Conservation (phyloP, 1,140 invertebrate genomes). For the Piezodorus guildinii region DNA sequence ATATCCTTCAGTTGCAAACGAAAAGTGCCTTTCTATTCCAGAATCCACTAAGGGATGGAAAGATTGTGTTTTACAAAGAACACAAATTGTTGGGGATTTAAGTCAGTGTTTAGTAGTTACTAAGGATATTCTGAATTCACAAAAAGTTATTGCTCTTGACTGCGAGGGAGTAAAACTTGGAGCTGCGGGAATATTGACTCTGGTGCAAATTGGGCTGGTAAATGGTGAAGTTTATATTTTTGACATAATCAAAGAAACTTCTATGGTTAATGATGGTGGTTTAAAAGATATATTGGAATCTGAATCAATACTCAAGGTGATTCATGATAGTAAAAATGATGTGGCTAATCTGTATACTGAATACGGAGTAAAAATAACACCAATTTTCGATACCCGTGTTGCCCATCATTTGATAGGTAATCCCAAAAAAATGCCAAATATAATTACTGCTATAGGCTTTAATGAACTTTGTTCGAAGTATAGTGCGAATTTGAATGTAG, state of each 20-base stretch:
- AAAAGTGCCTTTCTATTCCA: neutral
- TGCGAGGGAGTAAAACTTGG: neutral
- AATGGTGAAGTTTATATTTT: neutral
- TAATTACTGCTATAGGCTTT: neutral
- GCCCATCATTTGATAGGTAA: neutral
- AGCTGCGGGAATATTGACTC: neutral
- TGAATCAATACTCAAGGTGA: neutral
- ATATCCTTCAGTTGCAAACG: neutral
- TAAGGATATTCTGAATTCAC: neutral
- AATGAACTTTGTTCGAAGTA: neutral
- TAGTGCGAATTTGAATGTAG: neutral
- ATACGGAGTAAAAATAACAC: neutral
- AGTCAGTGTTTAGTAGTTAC: neutral
- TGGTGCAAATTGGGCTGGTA: neutral
- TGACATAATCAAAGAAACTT: neutral
- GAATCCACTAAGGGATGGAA: neutral
- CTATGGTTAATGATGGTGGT: neutral
- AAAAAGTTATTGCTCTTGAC: constrained; percentile 1
- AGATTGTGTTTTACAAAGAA: neutral
- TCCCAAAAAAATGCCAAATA: neutral
- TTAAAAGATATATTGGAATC: neutral
- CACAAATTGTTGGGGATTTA: neutral
- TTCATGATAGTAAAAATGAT: constrained; percentile 8
- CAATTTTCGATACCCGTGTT: neutral
- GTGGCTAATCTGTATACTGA: neutral